Conservation (phyloP, 2,113 vertebrate genomes). For the Alaudala cheleensis region DNA sequence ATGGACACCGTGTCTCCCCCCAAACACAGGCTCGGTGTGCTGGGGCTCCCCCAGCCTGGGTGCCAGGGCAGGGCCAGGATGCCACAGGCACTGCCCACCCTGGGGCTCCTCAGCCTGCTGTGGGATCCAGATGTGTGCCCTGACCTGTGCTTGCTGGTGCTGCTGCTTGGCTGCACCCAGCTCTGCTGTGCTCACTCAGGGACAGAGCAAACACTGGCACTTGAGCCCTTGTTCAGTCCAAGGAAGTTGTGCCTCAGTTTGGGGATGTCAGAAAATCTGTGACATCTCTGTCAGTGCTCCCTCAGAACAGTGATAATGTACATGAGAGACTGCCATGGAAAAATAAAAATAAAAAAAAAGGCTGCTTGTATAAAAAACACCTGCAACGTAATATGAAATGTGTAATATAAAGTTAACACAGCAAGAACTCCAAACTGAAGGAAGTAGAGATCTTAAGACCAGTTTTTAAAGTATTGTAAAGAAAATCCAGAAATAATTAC, state of each 20-base stretch:
- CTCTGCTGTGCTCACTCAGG: background rate
- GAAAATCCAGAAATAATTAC: slow-evolving; percentile 4
- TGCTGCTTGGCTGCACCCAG: background rate
- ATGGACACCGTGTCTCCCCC: accelerated
- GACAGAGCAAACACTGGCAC: background rate
- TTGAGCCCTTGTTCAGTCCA: background rate
- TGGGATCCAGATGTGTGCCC: background rate
- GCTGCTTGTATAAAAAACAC: background rate
- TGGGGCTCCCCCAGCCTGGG: background rate
- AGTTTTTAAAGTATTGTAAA: background rate
- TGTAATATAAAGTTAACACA: background rate
- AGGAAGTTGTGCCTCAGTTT: background rate
- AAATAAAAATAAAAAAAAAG: too few relatives aligned
- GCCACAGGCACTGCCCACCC: background rate
- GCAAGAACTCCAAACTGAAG: background rate
- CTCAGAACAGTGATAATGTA: background rate
- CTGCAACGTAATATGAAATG: background rate
- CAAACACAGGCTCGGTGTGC: accelerated
- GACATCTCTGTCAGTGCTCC: background rate
- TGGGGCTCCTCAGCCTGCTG: background rate
- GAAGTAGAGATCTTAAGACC: background rate
- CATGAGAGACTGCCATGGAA: accelerated
- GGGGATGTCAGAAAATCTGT: background rate
- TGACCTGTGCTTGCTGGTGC: background rate
- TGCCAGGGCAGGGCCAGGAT: background rate